These are phyloP conservation scores for Shinisaurus crocodilurus DNA, from an alignment of 2,113 vertebrate species.

Conservation along the genomic window DNA sequence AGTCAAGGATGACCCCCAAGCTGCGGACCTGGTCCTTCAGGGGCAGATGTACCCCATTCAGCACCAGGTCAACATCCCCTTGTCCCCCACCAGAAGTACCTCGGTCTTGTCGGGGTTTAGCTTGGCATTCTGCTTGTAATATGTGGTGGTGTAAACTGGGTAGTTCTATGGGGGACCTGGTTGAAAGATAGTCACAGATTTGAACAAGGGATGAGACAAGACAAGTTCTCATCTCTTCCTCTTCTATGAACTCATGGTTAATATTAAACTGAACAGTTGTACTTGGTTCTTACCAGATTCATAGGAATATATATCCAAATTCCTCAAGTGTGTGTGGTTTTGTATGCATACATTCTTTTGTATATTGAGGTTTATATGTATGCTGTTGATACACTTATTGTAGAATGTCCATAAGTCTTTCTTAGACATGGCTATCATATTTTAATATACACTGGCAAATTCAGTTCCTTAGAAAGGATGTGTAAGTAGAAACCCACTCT, in stretches of 20 bases:
- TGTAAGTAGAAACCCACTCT: neutral
- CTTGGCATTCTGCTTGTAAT: neutral
- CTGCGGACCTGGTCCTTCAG: no score
- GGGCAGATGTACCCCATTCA: no score
- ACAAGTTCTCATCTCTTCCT: neutral
- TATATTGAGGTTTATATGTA: neutral
- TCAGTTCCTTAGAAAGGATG: slow-evolving; percentile 44
- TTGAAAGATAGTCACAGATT: neutral
- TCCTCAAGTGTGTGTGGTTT: neutral
- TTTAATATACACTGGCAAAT: slow-evolving; percentile 32
- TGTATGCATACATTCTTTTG: neutral
- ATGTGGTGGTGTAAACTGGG: neutral
- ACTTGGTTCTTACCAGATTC: neutral
- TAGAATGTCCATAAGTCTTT: neutral
- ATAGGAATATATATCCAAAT: neutral
- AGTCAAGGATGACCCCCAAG: no score
- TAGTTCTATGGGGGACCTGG: neutral
- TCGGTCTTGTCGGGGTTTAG: no score
- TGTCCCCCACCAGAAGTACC: no score
- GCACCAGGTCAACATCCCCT: no score
- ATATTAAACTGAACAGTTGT: neutral
- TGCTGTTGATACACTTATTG: neutral
- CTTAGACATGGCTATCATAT: neutral
- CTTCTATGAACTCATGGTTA: neutral
- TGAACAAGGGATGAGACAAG: neutral